These are phyloP conservation scores for Nebria salina DNA, from an alignment of 2,888 invertebrate genomes.

Conservation along the genomic window DNA sequence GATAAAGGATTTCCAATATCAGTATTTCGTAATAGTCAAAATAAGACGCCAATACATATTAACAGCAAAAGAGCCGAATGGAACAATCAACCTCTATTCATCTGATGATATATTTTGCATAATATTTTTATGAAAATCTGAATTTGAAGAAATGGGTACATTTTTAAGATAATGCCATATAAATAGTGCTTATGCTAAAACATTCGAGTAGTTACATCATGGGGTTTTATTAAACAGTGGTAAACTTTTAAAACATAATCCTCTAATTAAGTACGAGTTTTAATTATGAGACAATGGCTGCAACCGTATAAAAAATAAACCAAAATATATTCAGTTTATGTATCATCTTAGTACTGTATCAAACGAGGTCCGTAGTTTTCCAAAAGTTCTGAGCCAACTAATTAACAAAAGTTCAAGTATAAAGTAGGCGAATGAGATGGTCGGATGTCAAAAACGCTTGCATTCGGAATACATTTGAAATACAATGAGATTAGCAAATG, in stretches of 20 bases:
- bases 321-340: not conserved
- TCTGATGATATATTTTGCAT: too few relatives aligned
- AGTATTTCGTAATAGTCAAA: too few relatives aligned
- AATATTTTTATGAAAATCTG: too few relatives aligned
- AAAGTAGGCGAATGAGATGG: constrained; percentile 18
- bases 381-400: constrained; percentile 37
- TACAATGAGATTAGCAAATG: constrained; percentile 16
- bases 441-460: constrained; percentile 24
- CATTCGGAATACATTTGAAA: constrained; percentile 26
- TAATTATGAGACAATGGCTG: constrained; percentile 37
- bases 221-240: not conserved
- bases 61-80: too few relatives aligned
- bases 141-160: too few relatives aligned
- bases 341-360: constrained; percentile 26
- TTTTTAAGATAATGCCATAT: too few relatives aligned
- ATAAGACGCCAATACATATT: too few relatives aligned
- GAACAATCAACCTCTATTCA: too few relatives aligned
- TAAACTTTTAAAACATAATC: constrained; percentile 4
- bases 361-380: constrained; percentile 29
- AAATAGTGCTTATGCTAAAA: too few relatives aligned
- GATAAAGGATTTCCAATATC: too few relatives aligned
- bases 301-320: constrained; percentile 23
- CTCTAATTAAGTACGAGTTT: constrained; percentile 28
- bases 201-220: too few relatives aligned
- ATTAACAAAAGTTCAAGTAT: constrained; percentile 39